These are phyloP conservation scores for Heliconius ethilla DNA, from an alignment of 2,888 invertebrate genomes.

Conservation along the genomic window DNA sequence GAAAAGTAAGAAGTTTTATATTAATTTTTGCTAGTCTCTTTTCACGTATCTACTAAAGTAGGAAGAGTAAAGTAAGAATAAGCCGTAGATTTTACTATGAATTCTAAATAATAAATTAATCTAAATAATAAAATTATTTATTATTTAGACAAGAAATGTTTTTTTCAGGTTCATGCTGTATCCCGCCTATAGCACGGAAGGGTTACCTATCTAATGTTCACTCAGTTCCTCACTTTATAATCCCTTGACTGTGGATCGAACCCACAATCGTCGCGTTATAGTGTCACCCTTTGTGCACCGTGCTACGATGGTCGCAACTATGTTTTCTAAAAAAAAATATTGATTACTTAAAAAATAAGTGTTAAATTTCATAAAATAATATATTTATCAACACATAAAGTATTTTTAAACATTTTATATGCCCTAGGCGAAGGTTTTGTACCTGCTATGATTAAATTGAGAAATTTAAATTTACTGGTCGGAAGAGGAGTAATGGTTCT, in stretches of 20 bases:
- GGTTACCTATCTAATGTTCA: too few relatives aligned
- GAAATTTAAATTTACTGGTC: constrained; percentile 53
- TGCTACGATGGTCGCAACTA: too few relatives aligned
- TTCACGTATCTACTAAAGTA: not conserved
- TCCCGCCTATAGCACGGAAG: too few relatives aligned
- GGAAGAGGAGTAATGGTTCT: constrained; percentile 63
- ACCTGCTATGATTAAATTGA: constrained; percentile 45
- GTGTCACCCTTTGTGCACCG: too few relatives aligned
- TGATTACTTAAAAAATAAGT: not conserved
- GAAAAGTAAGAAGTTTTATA: not conserved
- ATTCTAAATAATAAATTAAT: too few relatives aligned
- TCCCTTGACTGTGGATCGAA: too few relatives aligned
- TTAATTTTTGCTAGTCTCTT: not conserved
- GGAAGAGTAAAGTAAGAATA: not conserved
- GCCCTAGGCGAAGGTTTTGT: constrained; percentile 16
- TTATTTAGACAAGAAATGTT: too few relatives aligned
- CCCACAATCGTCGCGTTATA: too few relatives aligned
- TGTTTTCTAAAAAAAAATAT: not conserved
- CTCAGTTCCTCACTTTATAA: too few relatives aligned
- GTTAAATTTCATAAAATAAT: not conserved
- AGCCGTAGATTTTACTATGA: not conserved
- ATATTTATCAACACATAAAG: not conserved
- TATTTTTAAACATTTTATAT: not conserved
- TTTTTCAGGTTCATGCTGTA: too few relatives aligned
- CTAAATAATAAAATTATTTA: too few relatives aligned